phyloP scores from a whole-genome alignment of 1,140 invertebrate species.

The Hestina assimilis region DNA sequence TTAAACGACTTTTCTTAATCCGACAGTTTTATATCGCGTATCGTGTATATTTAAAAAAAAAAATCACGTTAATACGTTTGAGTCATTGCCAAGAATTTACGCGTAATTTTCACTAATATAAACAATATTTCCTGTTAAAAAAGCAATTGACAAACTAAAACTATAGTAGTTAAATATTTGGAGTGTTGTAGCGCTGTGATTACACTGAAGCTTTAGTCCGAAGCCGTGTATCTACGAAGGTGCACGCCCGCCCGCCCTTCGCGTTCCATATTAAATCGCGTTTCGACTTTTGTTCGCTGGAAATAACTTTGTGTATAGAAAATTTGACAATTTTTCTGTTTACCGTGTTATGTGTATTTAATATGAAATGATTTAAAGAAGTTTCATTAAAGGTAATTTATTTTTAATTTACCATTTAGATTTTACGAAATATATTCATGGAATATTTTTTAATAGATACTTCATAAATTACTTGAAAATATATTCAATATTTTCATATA shows the following conservation, averaged over 20 bases:
- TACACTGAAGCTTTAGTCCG: slow-evolving; percentile 22
- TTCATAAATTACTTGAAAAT: no score
- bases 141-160: slow-evolving; percentile 17
- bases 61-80: neutral
- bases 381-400: slow-evolving; percentile 16
- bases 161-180: slow-evolving; percentile 3
- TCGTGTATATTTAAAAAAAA: neutral
- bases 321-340: neutral
- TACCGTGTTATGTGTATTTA: neutral
- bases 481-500: no score
- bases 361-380: slow-evolving; percentile 2
- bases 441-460: no score
- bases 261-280: neutral
- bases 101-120: slow-evolving; percentile 22
- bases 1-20: neutral
- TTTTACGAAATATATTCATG: no score
- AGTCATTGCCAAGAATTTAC: slow-evolving; percentile 13
- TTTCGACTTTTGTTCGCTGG: slow-evolving; percentile 1
- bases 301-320: slow-evolving; percentile 1
- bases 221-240: slow-evolving; percentile 11
- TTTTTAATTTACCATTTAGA: no score
- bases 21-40: neutral
- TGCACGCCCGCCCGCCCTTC: slow-evolving; percentile 31
- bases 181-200: slow-evolving; percentile 1
- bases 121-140: slow-evolving; percentile 10